Percentiles rank a stretch among this genome's conserved stretches.
phyloP scores from a whole-genome alignment of 2,888 invertebrate genomes.

The Fabriciana adippe region DNA sequence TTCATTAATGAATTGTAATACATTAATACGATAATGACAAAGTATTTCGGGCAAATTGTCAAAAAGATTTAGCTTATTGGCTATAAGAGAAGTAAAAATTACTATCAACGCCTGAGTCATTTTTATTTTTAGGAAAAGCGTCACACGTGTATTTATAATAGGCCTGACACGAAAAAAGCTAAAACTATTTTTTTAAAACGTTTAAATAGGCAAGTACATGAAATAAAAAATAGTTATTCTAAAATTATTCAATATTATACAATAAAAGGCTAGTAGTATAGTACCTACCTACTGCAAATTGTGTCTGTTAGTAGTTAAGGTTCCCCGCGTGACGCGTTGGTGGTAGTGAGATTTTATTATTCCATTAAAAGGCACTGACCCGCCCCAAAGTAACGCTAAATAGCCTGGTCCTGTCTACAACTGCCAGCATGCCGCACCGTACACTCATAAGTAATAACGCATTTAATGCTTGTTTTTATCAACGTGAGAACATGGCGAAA shows the following conservation, averaged over 20 bases:
- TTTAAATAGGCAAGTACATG: too few species aligned
- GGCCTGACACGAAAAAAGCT: background rate
- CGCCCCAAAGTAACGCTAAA: slow-evolving; percentile 6
- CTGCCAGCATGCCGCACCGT: background rate
- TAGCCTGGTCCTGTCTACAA: background rate
- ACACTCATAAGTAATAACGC: background rate
- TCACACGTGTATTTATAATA: background rate
- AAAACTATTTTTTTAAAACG: too few species aligned
- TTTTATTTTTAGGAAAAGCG: background rate
- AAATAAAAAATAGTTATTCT: too few species aligned
- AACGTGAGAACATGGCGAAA: slow-evolving; percentile 43
- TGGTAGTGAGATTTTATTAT: background rate
- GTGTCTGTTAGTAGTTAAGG: background rate
- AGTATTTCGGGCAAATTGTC: background rate
- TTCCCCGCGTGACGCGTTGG: background rate
- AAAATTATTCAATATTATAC: too few species aligned
- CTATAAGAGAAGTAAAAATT: background rate
- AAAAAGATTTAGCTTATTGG: background rate
- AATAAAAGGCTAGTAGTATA: too few species aligned
- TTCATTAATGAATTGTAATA: background rate
- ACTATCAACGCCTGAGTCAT: background rate
- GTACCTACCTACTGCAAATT: background rate
- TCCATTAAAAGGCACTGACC: slow-evolving; percentile 18
- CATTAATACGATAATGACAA: background rate
- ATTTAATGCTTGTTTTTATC: slow-evolving; percentile 24